Evolutionary conservation across 2,113 vertebrate genomes (phyloP).

Genomic region (Paramormyrops kingsleyae): DNA sequence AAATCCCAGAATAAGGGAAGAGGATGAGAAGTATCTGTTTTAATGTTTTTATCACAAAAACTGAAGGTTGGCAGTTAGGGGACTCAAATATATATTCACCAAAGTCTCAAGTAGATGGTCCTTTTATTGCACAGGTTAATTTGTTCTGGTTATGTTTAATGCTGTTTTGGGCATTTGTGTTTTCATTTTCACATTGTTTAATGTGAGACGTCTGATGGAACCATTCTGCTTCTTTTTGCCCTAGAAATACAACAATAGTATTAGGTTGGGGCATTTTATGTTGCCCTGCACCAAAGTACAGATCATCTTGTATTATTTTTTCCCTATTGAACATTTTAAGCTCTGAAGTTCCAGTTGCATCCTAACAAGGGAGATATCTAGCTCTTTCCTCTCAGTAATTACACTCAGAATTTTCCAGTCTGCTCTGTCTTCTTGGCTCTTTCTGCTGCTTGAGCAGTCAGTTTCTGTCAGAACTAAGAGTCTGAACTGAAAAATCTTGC

Average conservation of each 20-base stretch:
- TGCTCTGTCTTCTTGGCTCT: not conserved
- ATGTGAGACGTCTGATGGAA: not conserved
- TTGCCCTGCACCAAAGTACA: not conserved
- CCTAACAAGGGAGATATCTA: not conserved
- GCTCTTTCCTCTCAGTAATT: not conserved
- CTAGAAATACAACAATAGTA: not conserved
- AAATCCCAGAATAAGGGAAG: not conserved
- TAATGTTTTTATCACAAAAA: not conserved
- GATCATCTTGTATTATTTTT: not conserved
- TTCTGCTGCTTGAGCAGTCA: constrained; percentile 3
- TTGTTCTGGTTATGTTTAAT: not conserved
- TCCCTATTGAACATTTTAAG: not conserved
- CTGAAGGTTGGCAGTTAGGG: not conserved
- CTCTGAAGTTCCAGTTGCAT: constrained; percentile 19
- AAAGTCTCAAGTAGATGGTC: not conserved
- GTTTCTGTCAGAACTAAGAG: not conserved
- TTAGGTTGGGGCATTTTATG: not conserved
- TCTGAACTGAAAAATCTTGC: not conserved
- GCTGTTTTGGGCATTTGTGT: not conserved
- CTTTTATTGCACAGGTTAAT: not conserved
- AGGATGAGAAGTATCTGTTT: not conserved
- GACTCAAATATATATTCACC: not conserved
- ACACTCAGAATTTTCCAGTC: not conserved
- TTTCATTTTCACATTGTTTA: not conserved
- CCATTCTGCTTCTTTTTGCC: not conserved